Evolutionary conservation across 2,797 vertebrate species (phyloP), one percentile per base, ranked within the genome.

Genomic region (Mionectes olivaceus): DNA sequence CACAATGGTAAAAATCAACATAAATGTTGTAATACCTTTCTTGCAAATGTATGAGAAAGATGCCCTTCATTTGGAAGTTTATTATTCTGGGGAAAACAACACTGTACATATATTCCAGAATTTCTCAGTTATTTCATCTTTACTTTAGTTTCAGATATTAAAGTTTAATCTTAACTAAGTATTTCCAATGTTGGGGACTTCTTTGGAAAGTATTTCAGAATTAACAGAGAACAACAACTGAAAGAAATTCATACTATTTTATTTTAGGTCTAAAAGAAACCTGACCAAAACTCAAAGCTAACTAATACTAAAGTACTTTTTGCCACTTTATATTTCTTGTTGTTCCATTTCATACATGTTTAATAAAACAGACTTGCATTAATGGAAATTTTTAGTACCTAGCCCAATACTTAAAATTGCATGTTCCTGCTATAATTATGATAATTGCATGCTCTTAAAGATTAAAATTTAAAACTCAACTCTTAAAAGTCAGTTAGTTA

Each of bases 341-440:
- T 76, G 25, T 23, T 96, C 60, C 37, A n/a, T 59, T 87, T 91
- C 0, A 2, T 33, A 41, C 6, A 41, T 0, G 0, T 44, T 89
- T 79, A 44, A 74, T 44, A 65, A 87, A 92, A 49, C 17, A 56
- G 32, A 56, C 59, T 82, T 70, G 50, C 47, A 86, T 61, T 50
- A 79, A 64, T 22, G 22, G 22, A 69, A 89, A 84, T 90, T 96
- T 94, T 97, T 57, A 94, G 90, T 81, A 90, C 75, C 91, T 79
- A 92, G 79, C 91, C 87, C 84, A 95, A 65, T 80, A 93, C 33
- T 53, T 25, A 77, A 79, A 91, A 91, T 3, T 65, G 69, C 27
- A 55, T 39, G 75, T 88, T 95, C 47, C 89, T 95, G 50, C 23
- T 82, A 68, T 86, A 92, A 35, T 52, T 94, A 86, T 7, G 19